Percentiles rank a stretch among this genome's conserved stretches.
These are phyloP conservation scores for Mycetomoellerius zeteki DNA, from an alignment of 1,140 invertebrate species.

Conservation along the genomic window DNA sequence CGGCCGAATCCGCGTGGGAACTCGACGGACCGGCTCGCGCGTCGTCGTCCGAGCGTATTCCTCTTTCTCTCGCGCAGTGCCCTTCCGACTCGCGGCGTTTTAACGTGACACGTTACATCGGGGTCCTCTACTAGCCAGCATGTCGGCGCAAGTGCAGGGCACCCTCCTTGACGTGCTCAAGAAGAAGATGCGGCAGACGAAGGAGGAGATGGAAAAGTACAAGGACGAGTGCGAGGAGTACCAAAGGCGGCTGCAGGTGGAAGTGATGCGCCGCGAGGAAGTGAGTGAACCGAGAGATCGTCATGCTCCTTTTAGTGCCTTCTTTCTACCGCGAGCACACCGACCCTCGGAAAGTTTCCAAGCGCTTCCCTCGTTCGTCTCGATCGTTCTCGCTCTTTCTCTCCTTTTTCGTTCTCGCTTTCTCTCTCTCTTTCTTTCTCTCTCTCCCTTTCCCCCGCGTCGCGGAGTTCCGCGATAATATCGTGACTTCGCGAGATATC, in stretches of 20 bases:
- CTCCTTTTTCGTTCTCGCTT: constrained; percentile 1
- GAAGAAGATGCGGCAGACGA: constrained; percentile 99
- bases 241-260: constrained; percentile 95
- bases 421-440: not conserved
- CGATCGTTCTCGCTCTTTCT: constrained; percentile 16
- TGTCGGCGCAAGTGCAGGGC: constrained; percentile 95
- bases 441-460: not conserved
- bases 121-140: constrained; percentile 84
- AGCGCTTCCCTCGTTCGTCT: not conserved
- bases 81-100: constrained; percentile 11
- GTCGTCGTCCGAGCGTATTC: constrained; percentile 15
- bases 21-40: constrained; percentile 40
- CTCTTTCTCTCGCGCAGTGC: not conserved
- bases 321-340: constrained; percentile 20
- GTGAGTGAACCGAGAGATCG: constrained; percentile 89
- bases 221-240: constrained; percentile 98
- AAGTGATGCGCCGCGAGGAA: constrained; percentile 97
- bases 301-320: constrained; percentile 22
- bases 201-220: constrained; percentile 99
- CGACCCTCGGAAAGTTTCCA: constrained; percentile 40
- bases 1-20: constrained; percentile 34
- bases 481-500: constrained; percentile 40
- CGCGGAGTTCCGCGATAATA: constrained; percentile 24
- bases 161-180: constrained; percentile 98
- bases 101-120: constrained; percentile 47